Percentiles rank a stretch among this genome's conserved stretches.
Conservation (phyloP, 2,888 invertebrate genomes). For the Drosophila rubida region DNA sequence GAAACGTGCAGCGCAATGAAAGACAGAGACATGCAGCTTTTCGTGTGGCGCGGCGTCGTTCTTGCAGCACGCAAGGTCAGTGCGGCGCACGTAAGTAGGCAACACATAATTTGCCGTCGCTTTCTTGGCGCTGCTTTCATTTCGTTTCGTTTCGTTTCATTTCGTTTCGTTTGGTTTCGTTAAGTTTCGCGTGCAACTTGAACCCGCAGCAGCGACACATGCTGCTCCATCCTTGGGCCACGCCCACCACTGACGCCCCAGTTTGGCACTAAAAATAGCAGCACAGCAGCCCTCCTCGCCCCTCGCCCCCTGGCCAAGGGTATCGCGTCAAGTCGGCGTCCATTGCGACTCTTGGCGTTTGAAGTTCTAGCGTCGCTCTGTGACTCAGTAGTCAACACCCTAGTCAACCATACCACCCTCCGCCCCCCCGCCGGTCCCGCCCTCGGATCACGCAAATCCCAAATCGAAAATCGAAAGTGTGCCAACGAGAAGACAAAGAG, state of each 20-base stretch:
- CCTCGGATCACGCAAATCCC: conserved; percentile 32
- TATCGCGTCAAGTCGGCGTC: conserved; percentile 9
- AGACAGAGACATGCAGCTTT: conserved; percentile 14
- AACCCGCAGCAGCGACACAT: conserved; percentile 42
- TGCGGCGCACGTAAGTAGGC: conserved; percentile 75
- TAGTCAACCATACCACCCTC: conserved; percentile 11
- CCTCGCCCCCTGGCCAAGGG: neutral
- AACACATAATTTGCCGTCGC: conserved; percentile 72
- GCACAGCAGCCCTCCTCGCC: conserved; percentile 25
- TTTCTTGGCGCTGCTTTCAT: conserved; percentile 13
- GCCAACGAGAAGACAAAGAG: conserved; percentile 43
- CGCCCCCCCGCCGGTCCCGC: conserved; percentile 7
- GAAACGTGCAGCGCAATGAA: conserved; percentile 74
- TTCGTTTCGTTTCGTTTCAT: conserved; percentile 21
- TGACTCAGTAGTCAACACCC: conserved; percentile 34
- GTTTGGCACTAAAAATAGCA: conserved; percentile 65
- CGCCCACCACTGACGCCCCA: conserved; percentile 60
- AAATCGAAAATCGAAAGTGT: conserved; percentile 79
- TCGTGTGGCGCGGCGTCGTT: neutral
- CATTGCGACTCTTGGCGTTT: conserved; percentile 25
- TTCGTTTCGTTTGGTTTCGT: conserved; percentile 31
- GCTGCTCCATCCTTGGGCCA: conserved; percentile 64
- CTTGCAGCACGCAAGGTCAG: conserved; percentile 69
- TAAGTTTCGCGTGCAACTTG: conserved; percentile 68
- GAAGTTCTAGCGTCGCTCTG: conserved; percentile 35